phyloP scores from a whole-genome alignment of 2,797 vertebrate species.

The Decapterus maruadsi region DNA sequence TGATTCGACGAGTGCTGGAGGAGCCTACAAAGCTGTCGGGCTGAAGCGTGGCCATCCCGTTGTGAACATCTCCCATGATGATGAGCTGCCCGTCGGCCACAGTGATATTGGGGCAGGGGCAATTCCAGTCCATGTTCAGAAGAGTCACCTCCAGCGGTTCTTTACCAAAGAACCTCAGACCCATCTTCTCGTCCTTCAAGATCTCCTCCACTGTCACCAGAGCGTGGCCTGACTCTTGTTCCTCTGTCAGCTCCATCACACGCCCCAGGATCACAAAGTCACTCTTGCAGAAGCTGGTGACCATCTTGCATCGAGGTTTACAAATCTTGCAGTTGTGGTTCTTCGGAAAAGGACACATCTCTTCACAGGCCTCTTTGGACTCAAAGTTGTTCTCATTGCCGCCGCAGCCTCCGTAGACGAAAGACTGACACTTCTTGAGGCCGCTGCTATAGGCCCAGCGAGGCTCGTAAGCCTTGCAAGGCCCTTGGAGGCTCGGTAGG shows the following conservation, averaged over 20 bases:
- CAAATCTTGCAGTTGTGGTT: conserved; percentile 93
- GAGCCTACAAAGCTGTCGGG: conserved; percentile 94
- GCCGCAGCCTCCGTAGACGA: conserved; percentile 94
- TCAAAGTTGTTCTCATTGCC: conserved; percentile 98
- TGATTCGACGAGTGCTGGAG: conserved; percentile 89
- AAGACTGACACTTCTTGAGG: conserved; percentile 94
- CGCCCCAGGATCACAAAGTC: conserved; percentile 96
- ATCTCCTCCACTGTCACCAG: conserved; percentile 96
- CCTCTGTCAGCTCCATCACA: conserved; percentile 93
- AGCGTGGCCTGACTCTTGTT: conserved; percentile 93
- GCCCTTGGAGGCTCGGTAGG: conserved; percentile 93
- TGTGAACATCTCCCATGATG: conserved; percentile 97
- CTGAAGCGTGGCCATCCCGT: conserved; percentile 95
- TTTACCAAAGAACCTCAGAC: conserved; percentile 94
- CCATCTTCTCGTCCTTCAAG: conserved; percentile 99
- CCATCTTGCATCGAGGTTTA: conserved; percentile 93
- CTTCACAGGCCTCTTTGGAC: conserved; percentile 94
- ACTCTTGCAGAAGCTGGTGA: conserved; percentile 96
- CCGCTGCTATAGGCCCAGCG: conserved; percentile 94
- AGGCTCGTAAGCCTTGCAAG: conserved; percentile 94
- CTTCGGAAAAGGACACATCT: conserved; percentile 94
- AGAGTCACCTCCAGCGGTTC: conserved; percentile 96
- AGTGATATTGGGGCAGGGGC: conserved; percentile 96
- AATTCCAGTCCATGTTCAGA: conserved; percentile 96
- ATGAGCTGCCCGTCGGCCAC: conserved; percentile 90